Evolutionary conservation across 2,797 vertebrate genomes (phyloP).

Genomic region (Acrossocheilus fasciatus): DNA sequence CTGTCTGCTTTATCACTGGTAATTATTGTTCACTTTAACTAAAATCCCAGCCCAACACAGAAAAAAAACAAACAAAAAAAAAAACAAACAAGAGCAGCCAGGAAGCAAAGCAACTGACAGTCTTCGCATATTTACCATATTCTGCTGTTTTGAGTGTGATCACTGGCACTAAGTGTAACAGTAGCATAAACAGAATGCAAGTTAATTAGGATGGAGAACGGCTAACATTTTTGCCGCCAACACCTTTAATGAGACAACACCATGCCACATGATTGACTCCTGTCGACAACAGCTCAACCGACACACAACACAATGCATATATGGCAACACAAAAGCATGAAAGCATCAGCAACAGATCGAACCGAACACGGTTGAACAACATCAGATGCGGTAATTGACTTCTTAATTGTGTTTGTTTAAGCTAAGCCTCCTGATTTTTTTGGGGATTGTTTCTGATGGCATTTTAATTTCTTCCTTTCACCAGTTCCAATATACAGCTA

Average conservation of each 20-base stretch:
- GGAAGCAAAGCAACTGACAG: neutral
- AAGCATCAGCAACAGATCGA: slow-evolving; percentile 44
- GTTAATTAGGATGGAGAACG: slow-evolving; percentile 12
- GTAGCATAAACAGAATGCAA: neutral
- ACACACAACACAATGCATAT: neutral
- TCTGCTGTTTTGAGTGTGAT: neutral
- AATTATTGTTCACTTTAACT: neutral
- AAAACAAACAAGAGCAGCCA: slow-evolving; percentile 5
- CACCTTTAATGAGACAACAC: slow-evolving; percentile 11
- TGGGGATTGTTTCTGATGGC: slow-evolving; percentile 50
- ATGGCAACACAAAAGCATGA: neutral
- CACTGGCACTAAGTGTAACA: neutral
- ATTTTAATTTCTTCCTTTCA: slow-evolving; percentile 58
- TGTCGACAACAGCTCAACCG: slow-evolving; percentile 20
- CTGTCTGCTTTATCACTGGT: neutral
- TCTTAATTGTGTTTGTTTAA: slow-evolving; percentile 60
- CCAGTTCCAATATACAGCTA: slow-evolving; percentile 57
- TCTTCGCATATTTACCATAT: neutral
- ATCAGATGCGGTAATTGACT: slow-evolving; percentile 47
- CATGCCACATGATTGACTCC: slow-evolving; percentile 20
- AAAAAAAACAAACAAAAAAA: neutral
- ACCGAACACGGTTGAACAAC: slow-evolving; percentile 21
- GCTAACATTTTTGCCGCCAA: slow-evolving; percentile 3
- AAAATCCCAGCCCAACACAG: slow-evolving; percentile 5
- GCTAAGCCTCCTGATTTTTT: slow-evolving; percentile 52